A percentile compares a stretch with the other conserved stretches of the same genome.
These are phyloP conservation scores for Odontothrips loti DNA, from an alignment of 2,888 invertebrate genomes.

Conservation along the genomic window DNA sequence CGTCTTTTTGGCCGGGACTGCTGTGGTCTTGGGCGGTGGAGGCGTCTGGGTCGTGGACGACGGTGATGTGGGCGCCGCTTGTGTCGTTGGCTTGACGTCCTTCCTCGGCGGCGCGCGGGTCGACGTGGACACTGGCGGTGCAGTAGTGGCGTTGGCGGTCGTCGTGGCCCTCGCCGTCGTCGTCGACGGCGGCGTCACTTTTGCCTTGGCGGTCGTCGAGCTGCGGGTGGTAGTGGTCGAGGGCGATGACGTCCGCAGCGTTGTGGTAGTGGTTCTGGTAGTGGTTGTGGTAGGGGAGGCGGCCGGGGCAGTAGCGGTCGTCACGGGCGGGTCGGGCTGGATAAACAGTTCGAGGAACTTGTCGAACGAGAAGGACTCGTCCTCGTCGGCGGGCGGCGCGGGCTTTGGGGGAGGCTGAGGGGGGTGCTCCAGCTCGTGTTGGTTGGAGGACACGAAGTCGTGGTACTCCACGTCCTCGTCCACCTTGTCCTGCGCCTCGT, in stretches of 20 bases:
- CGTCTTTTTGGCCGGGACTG: not conserved
- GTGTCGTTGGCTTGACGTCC: not conserved
- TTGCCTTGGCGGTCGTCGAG: not conserved
- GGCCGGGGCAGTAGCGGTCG: not conserved
- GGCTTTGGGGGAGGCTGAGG: not conserved
- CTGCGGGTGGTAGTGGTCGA: not conserved
- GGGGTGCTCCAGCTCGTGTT: not conserved
- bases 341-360: slow-evolving; percentile 12
- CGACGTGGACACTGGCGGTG: not conserved
- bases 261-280: not conserved
- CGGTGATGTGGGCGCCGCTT: not conserved
- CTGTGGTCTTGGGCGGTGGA: not conserved
- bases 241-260: not conserved
- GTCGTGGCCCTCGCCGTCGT: not conserved
- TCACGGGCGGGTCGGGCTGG: not conserved
- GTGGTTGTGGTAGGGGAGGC: not conserved
- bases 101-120: not conserved
- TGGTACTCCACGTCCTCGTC: slow-evolving; percentile 9
- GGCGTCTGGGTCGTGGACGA: not conserved
- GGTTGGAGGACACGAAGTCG: slow-evolving; percentile 5
- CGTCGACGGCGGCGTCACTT: not conserved
- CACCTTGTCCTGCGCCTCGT: slow-evolving; percentile 15
- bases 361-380: slow-evolving; percentile 12
- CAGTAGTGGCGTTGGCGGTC: not conserved
- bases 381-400: not conserved